Evolutionary conservation across 64 coral and sea anemone species (phyloP), one percentile per base, ranked within the genome.

Genomic region (Astreopora myriophthalma): DNA sequence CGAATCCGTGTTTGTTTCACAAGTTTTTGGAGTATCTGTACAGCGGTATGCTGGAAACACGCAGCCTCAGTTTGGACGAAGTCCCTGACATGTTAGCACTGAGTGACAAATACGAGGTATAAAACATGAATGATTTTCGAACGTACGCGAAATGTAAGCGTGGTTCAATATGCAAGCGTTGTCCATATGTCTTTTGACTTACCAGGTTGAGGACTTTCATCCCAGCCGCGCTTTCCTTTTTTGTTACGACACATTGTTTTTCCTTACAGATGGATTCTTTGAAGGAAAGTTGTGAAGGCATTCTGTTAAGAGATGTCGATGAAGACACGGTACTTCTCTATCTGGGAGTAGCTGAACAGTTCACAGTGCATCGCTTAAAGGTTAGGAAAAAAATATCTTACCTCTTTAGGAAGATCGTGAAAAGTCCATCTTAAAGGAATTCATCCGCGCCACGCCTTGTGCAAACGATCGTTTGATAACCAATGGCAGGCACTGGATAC

Each of bases 41-140:
- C 75, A 79, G 71, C 23, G 96, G 93, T 58, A 46, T 79, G 23
- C 38, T 98, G 19, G 86, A 95, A 69, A 95, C 80, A 3, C 74
- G 86, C 20, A 88, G 44, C 23, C 68, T 92, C 72, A 64, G 85
- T 51, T 40, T 74, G 46, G 96, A 90, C 16, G 76, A 92, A 30
- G 73, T 98, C 0, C 42, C 85, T 1, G 96, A 98, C 9, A 68
- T 98, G 90, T 13, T 98, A 29, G 89, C 90, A 49, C 32, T 98
- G 23, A 92, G 89, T 75, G 96, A 98, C 34, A 92, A 89, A 27
- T 98, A 98, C 42, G 96, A 98, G 90, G 96, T 98, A 89, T 44
- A n/a, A 17, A 68, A 10, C 8, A 34, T 8, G 40, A 3, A 85
- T 19, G 60, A 17, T 22, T 85, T 13, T n/a, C n/a, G n/a, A n/a